Conservation (phyloP, 2,888 invertebrate species). For the Tetranychus piercei region DNA sequence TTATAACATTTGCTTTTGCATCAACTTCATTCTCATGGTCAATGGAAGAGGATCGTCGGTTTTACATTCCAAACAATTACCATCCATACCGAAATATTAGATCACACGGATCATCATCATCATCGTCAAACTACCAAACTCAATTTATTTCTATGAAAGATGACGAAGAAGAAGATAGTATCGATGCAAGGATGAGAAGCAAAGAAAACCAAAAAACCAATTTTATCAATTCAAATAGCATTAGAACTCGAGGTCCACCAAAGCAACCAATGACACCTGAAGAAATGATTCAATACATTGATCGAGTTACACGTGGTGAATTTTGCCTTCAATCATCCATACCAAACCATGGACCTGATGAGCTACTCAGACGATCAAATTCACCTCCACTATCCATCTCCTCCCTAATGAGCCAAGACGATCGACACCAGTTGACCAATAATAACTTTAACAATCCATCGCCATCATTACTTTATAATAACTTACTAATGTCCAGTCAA, state of each 20-base stretch:
- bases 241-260: background rate
- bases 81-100: background rate
- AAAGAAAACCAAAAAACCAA: background rate
- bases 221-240: background rate
- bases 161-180: background rate
- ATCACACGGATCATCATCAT: background rate
- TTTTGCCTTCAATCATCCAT: background rate
- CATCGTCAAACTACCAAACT: background rate
- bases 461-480: background rate
- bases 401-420: too few species aligned
- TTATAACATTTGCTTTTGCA: background rate
- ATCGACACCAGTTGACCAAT: too few species aligned
- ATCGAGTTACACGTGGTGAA: background rate
- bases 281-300: background rate
- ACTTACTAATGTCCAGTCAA: too few species aligned
- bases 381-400: too few species aligned
- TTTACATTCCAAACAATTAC: background rate
- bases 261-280: background rate
- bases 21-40: background rate
- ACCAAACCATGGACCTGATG: too few species aligned
- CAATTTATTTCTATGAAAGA: background rate
- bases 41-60: background rate
- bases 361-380: too few species aligned
- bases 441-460: background rate
- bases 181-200: background rate